Percentiles rank a stretch among this genome's conserved stretches.
Evolutionary conservation across 2,888 invertebrate genomes (phyloP).

Genomic region (Fissipunctia ypsillon): DNA sequence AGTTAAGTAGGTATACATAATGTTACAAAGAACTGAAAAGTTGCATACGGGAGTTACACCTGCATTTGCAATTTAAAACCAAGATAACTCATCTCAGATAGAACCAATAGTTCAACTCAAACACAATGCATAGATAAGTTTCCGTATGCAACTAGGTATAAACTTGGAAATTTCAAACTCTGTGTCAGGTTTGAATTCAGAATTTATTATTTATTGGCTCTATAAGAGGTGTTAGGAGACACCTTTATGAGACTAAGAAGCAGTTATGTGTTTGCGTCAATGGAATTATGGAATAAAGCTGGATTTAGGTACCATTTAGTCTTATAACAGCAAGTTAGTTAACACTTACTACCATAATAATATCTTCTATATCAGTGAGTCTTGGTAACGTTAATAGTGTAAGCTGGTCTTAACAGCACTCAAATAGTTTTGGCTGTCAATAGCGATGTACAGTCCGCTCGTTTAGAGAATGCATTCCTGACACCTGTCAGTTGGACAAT

Average conservation of each 20-base stretch:
- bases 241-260: constrained; percentile 27
- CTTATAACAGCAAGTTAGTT: not conserved
- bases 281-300: constrained; percentile 5
- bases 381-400: too few species aligned
- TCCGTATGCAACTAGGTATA: constrained; percentile 24
- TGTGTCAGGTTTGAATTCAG: constrained; percentile 29
- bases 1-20: too few species aligned
- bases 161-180: constrained; percentile 33
- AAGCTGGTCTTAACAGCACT: too few species aligned
- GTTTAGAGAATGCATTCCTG: too few species aligned
- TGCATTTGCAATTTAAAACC: constrained; percentile 5
- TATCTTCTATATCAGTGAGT: not conserved
- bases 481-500: too few species aligned
- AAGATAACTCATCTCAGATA: constrained; percentile 17
- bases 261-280: constrained; percentile 26
- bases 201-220: constrained; percentile 44
- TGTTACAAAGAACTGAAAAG: not conserved
- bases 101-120: constrained; percentile 3
- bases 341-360: not conserved
- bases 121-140: constrained; percentile 3
- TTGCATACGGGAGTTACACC: not conserved
- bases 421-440: too few species aligned
- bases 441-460: too few species aligned
- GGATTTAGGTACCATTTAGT: not conserved
- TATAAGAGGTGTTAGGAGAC: constrained; percentile 35